Evolutionary conservation across 2,888 invertebrate genomes (phyloP).

Genomic region (Acanthosepion pharaonis): DNA sequence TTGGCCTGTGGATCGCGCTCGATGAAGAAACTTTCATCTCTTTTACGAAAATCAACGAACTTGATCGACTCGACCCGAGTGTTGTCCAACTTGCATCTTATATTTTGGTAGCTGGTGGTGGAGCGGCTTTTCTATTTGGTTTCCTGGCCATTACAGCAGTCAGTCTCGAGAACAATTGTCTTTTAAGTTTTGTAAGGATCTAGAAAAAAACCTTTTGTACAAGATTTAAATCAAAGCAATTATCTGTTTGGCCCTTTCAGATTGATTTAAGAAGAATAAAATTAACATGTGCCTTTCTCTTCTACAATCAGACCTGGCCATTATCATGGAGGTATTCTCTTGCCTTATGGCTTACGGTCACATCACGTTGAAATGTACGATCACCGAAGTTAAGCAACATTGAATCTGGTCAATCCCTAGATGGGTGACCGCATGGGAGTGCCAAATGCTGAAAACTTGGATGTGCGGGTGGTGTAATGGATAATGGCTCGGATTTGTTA

Average conservation of each 20-base stretch:
- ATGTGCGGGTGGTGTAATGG: no score
- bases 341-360: no score
- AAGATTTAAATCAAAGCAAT: no score
- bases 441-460: no score
- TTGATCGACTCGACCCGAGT: constrained; percentile 37
- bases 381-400: no score
- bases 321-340: no score
- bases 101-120: constrained; percentile 40
- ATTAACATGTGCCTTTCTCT: no score
- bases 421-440: no score
- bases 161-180: constrained; percentile 34
- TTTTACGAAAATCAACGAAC: constrained; percentile 42
- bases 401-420: no score
- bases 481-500: no score
- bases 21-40: not conserved
- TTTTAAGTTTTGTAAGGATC: constrained; percentile 13
- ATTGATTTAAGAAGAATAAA: not conserved
- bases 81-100: not conserved
- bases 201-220: not conserved
- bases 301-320: no score
- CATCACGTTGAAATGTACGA: no score
- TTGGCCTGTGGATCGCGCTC: constrained; percentile 7
- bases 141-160: constrained; percentile 37
- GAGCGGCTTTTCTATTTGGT: constrained; percentile 38
- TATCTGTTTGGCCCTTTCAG: not conserved